phyloP scores from a whole-genome alignment of 2,888 invertebrate genomes.

The Sesia bembeciformis region DNA sequence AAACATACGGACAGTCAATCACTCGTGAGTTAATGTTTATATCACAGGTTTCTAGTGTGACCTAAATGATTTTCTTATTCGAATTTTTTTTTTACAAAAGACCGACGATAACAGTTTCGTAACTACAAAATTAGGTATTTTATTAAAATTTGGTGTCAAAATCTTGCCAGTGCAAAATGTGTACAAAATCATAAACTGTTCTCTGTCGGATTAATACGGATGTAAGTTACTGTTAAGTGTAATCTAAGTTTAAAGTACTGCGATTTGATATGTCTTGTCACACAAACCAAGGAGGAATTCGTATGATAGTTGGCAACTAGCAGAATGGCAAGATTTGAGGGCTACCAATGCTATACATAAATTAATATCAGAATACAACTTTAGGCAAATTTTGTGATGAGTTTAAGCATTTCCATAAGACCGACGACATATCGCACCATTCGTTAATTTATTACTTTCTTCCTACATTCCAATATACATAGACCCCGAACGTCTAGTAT shows the following conservation, averaged over 20 bases:
- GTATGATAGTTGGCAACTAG: constrained; percentile 16
- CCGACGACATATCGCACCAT: constrained; percentile 66
- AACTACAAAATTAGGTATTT: constrained; percentile 18
- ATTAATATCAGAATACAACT: constrained; percentile 53
- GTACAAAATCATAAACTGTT: constrained; percentile 12
- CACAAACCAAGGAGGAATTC: constrained; percentile 29
- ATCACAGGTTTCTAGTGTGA: constrained; percentile 70
- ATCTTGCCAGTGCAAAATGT: constrained; percentile 8
- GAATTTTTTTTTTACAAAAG: constrained; percentile 25
- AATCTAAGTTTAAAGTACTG: neutral
- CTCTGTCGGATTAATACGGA: neutral
- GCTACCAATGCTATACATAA: constrained; percentile 51
- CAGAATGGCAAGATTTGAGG: constrained; percentile 54
- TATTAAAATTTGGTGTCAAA: constrained; percentile 33
- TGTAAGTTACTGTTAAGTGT: neutral
- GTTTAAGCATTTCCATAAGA: constrained; percentile 54
- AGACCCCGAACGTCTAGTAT: constrained; percentile 66
- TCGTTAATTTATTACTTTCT: constrained; percentile 52
- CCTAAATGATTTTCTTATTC: constrained; percentile 50
- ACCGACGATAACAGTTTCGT: constrained; percentile 21
- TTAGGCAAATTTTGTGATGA: constrained; percentile 58
- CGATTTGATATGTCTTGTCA: constrained; percentile 15
- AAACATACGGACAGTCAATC: constrained; percentile 55
- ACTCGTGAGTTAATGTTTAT: constrained; percentile 56
- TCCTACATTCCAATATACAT: constrained; percentile 70